Conservation (phyloP, 2,888 invertebrate species). For the Drosophila longiperda region DNA sequence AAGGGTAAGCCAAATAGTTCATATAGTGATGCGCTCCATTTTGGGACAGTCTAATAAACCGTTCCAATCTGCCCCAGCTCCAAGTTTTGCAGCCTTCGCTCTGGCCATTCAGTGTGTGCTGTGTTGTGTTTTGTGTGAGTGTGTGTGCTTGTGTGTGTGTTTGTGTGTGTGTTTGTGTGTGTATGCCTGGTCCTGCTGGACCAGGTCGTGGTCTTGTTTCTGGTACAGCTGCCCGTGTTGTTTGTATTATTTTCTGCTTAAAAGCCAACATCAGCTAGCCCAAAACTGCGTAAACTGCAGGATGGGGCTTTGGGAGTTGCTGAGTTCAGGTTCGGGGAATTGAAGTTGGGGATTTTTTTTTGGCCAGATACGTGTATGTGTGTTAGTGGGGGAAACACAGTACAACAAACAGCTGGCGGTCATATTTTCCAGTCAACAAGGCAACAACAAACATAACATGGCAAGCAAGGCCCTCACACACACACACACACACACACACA, state of each 20-base stretch:
- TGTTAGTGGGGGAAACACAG: constrained; percentile 22
- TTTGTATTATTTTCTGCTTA: constrained; percentile 73
- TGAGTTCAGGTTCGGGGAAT: neutral
- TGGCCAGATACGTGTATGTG: constrained; percentile 12
- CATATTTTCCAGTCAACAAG: constrained; percentile 80
- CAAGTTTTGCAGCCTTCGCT: constrained; percentile 2
- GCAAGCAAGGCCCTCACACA: constrained; percentile 26
- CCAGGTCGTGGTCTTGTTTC: constrained; percentile 17
- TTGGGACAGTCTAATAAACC: constrained; percentile 82
- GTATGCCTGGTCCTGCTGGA: constrained; percentile 19
- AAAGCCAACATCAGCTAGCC: constrained; percentile 62
- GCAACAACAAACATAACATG: constrained; percentile 74
- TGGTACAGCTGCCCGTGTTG: constrained; percentile 44
- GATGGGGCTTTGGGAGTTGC: neutral
- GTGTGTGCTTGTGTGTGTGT: constrained; percentile 1
- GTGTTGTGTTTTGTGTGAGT: neutral
- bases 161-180: constrained; percentile 23
- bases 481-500: constrained; percentile 20
- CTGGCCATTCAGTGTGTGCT: neutral
- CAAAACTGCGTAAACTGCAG: constrained; percentile 44
- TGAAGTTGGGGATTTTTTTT: constrained; percentile 13
- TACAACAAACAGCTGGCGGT: constrained; percentile 79
- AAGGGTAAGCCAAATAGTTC: constrained; percentile 60
- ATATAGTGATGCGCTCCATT: constrained; percentile 67
- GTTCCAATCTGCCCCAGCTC: constrained; percentile 37